Conservation (phyloP, 2,888 invertebrate genomes). For the Pogonocherus hispidulus region DNA sequence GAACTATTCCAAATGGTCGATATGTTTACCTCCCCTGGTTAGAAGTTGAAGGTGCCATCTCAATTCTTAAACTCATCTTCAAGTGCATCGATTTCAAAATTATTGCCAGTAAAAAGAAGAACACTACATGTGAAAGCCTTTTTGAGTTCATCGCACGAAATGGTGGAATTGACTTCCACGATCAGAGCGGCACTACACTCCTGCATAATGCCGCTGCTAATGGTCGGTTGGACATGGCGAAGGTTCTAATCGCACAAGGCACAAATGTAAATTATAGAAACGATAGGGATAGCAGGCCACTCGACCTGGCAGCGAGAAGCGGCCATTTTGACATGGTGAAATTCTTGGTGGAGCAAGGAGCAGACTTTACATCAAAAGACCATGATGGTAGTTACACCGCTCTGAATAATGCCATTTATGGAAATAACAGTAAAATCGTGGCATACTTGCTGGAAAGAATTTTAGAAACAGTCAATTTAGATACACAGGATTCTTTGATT, state of each 20-base stretch:
- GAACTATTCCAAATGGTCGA: no score
- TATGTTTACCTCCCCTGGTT: no score
- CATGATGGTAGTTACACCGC: no score
- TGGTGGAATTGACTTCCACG: background rate
- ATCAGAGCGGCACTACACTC: background rate
- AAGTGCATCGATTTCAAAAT: background rate
- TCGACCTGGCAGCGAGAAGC: background rate
- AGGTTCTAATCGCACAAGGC: background rate
- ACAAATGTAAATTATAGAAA: constrained; percentile 50
- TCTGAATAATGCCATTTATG: no score
- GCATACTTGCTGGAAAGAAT: background rate
- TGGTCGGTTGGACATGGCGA: background rate
- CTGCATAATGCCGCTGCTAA: background rate
- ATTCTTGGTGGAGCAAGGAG: no score
- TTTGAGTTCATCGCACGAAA: no score
- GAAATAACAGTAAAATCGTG: no score
- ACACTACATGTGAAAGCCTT: no score
- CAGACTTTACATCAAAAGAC: no score
- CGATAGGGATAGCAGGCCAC: background rate
- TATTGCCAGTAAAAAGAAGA: background rate
- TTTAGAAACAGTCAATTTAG: background rate
- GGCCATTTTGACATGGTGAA: background rate
- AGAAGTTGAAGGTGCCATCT: background rate
- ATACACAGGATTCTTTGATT: background rate
- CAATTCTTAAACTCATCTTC: background rate